Percentiles rank a stretch among this genome's conserved stretches.
These are phyloP conservation scores for Phyllostomus hastatus DNA, from an alignment of 2,113 vertebrate genomes.

Conservation along the genomic window DNA sequence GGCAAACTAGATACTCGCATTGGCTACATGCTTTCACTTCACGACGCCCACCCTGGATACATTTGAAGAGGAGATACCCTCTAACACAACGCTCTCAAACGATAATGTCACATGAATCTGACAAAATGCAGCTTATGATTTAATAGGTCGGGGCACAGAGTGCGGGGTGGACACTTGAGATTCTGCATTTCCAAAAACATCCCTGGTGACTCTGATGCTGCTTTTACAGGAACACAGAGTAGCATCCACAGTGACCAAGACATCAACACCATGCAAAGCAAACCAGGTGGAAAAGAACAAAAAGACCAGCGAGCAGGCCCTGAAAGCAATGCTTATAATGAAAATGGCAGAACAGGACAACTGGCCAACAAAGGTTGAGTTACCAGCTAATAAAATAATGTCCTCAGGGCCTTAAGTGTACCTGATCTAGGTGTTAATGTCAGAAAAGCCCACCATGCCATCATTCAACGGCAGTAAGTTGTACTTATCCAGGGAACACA, in stretches of 20 bases:
- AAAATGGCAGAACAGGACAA: not conserved
- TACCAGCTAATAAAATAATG: not conserved
- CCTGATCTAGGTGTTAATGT: not conserved
- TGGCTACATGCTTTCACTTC: not conserved
- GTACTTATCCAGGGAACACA: not conserved
- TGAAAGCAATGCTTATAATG: not conserved
- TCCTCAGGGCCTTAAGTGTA: not conserved
- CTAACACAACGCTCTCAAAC: not conserved
- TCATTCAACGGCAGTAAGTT: not conserved
- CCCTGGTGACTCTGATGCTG: not conserved
- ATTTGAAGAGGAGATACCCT: not conserved
- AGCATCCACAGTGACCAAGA: not conserved
- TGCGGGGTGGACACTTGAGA: not conserved
- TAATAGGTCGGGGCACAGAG: not conserved
- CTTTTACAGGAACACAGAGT: not conserved
- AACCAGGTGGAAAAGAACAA: not conserved
- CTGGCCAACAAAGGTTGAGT: not conserved
- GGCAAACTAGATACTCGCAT: not conserved
- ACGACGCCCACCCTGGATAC: not conserved
- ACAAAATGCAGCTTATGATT: not conserved
- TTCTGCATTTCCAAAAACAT: constrained; percentile 8
- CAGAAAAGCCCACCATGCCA: not conserved
- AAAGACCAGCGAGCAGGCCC: not conserved
- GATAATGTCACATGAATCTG: not conserved
- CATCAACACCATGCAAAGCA: not conserved